A percentile compares a stretch with the other conserved stretches of the same genome.
These are phyloP conservation scores for Vireo griseus DNA, from an alignment of 2,797 vertebrate genomes.

Conservation along the genomic window DNA sequence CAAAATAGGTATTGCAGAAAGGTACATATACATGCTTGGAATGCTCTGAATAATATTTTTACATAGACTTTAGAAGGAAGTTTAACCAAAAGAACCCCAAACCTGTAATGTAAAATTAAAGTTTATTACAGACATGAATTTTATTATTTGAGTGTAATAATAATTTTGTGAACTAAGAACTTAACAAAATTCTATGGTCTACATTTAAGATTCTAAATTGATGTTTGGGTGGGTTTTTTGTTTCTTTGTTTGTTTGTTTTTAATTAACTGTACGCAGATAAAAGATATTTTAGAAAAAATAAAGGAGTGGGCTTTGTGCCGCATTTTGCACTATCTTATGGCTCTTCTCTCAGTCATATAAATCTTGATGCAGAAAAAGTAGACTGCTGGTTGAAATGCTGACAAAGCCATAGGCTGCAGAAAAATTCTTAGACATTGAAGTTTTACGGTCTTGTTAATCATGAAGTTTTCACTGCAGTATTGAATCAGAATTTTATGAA, in stretches of 20 bases:
- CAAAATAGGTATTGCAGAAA: not conserved
- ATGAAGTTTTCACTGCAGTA: not conserved
- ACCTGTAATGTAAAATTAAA: not conserved
- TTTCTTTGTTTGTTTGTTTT: not conserved
- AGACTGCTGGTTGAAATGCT: not conserved
- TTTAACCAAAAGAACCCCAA: not conserved
- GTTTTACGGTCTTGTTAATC: not conserved
- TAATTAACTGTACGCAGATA: not conserved
- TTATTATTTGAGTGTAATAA: not conserved
- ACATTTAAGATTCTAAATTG: not conserved
- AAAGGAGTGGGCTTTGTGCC: accelerated
- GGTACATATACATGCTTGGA: not conserved
- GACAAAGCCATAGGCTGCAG: not conserved
- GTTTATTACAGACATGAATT: not conserved
- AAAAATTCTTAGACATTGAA: not conserved
- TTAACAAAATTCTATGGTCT: not conserved
- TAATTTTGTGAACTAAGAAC: not conserved
- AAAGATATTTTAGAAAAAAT: not conserved
- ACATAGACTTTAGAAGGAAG: not conserved
- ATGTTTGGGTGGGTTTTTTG: not conserved
- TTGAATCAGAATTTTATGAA: not conserved
- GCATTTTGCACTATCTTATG: not conserved
- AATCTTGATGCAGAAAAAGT: not conserved
- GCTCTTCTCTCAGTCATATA: not conserved
- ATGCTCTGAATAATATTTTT: not conserved